Evolutionary conservation across 2,797 vertebrate genomes (phyloP).

Genomic region (Eulemur coronatus): DNA sequence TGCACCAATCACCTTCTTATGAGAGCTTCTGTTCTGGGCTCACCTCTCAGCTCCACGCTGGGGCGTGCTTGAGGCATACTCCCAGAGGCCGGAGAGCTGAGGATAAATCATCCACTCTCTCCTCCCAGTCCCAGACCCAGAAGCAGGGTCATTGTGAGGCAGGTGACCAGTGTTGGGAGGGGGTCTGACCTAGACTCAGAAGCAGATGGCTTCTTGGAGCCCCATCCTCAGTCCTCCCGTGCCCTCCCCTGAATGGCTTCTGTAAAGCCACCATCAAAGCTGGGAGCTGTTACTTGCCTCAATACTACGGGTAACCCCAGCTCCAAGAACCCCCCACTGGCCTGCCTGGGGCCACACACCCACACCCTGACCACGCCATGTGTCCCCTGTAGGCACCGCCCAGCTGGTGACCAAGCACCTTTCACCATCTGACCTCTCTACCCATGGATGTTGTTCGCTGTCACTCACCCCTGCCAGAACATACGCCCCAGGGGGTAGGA

Average conservation of each 20-base stretch:
- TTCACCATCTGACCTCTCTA: not conserved
- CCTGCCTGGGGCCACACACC: not conserved
- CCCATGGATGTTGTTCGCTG: not conserved
- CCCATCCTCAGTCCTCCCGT: fast-evolving
- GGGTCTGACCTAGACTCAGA: fast-evolving
- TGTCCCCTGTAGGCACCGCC: too few species aligned
- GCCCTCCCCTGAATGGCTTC: not conserved
- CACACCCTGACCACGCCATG: fast-evolving
- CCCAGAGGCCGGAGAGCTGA: not conserved
- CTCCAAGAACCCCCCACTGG: not conserved
- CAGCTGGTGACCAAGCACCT: not conserved
- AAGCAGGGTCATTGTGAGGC: not conserved
- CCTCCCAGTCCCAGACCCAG: not conserved
- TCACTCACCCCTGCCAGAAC: not conserved
- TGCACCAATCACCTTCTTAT: too few species aligned
- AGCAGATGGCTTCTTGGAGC: not conserved
- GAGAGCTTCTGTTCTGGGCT: not conserved
- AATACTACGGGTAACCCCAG: not conserved
- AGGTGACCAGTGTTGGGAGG: not conserved
- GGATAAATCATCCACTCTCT: not conserved
- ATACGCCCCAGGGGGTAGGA: not conserved
- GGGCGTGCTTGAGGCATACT: not conserved
- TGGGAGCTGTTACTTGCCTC: not conserved
- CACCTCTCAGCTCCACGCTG: not conserved
- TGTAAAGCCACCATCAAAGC: not conserved